These are phyloP conservation scores for Hydractinia echinata DNA, from an alignment of 30 jellyfish, hydroid and myxozoan genomes.

Conservation along the genomic window DNA sequence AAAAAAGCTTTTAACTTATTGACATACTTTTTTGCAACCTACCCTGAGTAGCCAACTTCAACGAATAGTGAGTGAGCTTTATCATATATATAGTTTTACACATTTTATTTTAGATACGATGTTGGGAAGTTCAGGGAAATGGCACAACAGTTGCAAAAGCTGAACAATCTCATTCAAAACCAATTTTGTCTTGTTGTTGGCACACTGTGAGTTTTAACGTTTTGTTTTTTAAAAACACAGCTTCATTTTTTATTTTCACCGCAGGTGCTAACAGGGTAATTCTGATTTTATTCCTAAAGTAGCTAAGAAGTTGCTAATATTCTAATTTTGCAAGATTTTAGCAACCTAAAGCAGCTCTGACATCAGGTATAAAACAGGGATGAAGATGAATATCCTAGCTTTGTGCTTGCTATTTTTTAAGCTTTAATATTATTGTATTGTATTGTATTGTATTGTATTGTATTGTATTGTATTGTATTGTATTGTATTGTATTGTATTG, in stretches of 20 bases:
- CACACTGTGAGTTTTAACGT: constrained; percentile 46
- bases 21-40: too few species aligned
- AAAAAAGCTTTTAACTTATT: too few species aligned
- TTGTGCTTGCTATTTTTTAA: too few species aligned
- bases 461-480: too few species aligned
- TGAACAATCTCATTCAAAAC: constrained; percentile 83
- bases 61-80: too few species aligned
- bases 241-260: neutral
- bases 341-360: too few species aligned
- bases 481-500: too few species aligned
- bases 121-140: constrained; percentile 64
- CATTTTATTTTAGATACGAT: constrained; percentile 25
- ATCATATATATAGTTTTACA: neutral
- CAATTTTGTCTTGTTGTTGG: constrained; percentile 85
- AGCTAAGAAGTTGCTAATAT: neutral
- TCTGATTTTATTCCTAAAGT: too few species aligned
- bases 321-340: neutral
- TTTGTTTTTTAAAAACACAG: neutral
- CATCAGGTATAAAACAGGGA: neutral
- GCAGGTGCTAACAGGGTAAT: too few species aligned
- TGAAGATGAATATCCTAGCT: neutral
- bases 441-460: too few species aligned
- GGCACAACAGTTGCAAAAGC: constrained; percentile 86
- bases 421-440: too few species aligned
- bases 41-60: too few species aligned